A percentile compares a stretch with the other conserved stretches of the same genome.
phyloP scores from a whole-genome alignment of 1,140 invertebrate genomes.

The Lanistes nyassanus region DNA sequence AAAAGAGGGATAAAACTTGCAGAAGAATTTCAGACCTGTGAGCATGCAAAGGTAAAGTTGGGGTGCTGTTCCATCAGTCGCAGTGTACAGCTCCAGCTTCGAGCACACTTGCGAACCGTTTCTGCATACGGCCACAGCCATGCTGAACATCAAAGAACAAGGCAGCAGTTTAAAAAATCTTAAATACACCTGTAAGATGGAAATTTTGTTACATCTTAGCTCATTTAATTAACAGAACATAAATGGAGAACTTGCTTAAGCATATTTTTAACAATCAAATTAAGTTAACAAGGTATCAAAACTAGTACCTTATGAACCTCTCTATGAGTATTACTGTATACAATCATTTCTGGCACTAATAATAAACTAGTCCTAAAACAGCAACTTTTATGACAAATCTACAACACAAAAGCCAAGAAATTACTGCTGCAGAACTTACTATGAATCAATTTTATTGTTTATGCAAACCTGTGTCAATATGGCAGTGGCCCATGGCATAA shows the following conservation, averaged over 20 bases:
- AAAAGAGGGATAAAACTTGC: too few species aligned
- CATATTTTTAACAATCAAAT: too few species aligned
- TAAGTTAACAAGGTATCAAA: too few species aligned
- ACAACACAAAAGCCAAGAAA: too few species aligned
- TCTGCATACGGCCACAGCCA: constrained; percentile 73
- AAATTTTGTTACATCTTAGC: not conserved
- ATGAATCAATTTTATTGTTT: too few species aligned
- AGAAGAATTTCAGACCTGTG: constrained; percentile 63
- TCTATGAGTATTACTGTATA: too few species aligned
- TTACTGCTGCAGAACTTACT: too few species aligned
- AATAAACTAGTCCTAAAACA: too few species aligned
- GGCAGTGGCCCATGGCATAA: constrained; percentile 71
- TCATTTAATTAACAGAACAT: not conserved
- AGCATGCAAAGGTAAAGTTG: constrained; percentile 69
- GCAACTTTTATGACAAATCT: too few species aligned
- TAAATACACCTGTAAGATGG: not conserved
- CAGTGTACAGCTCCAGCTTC: constrained; percentile 69
- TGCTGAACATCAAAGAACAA: constrained; percentile 49
- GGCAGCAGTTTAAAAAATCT: constrained; percentile 15
- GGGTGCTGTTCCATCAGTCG: constrained; percentile 70
- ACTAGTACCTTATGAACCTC: too few species aligned
- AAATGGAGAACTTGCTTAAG: not conserved
- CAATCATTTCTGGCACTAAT: too few species aligned
- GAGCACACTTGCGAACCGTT: constrained; percentile 71
- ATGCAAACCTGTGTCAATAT: constrained; percentile 69